Conservation (phyloP, 1,140 invertebrate species). For the Drosophila malerkotliana region DNA sequence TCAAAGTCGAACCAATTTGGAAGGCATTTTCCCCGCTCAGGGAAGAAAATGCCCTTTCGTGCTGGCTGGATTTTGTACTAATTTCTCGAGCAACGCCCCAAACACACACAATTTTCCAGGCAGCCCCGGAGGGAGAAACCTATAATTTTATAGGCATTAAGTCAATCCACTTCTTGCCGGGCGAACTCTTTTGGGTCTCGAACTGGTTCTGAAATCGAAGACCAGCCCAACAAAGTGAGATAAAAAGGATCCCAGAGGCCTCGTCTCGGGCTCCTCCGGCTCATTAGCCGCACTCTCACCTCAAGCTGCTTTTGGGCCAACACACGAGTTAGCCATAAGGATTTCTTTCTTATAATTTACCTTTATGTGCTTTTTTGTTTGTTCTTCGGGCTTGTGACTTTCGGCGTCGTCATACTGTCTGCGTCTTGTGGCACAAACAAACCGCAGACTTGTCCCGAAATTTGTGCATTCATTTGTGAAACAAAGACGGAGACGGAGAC, state of each 20-base stretch:
- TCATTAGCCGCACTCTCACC: constrained; percentile 76
- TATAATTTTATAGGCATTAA: constrained; percentile 81
- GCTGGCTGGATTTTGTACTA: constrained; percentile 64
- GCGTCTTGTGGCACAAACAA: constrained; percentile 66
- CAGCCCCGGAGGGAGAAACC: constrained; percentile 44
- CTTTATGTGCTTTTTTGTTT: constrained; percentile 35
- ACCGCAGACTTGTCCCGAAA: constrained; percentile 67
- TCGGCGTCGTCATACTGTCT: constrained; percentile 78
- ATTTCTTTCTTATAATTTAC: constrained; percentile 47
- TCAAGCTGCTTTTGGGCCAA: constrained; percentile 26
- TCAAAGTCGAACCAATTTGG: constrained; percentile 45
- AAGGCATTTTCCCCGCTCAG: constrained; percentile 59
- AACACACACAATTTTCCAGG: constrained; percentile 68
- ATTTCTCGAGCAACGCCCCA: constrained; percentile 75
- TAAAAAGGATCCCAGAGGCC: constrained; percentile 31
- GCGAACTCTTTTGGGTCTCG: constrained; percentile 5
- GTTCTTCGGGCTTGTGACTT: constrained; percentile 44
- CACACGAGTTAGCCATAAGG: constrained; percentile 54
- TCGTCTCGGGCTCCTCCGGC: constrained; percentile 30
- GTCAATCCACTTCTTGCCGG: constrained; percentile 45
- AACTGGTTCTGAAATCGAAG: constrained; percentile 66
- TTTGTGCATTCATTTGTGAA: constrained; percentile 83
- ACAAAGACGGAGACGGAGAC: constrained; percentile 35
- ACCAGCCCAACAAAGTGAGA: constrained; percentile 4
- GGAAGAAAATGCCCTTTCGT: constrained; percentile 64